Conservation (phyloP, 1,140 invertebrate genomes). For the Samia ricini region DNA sequence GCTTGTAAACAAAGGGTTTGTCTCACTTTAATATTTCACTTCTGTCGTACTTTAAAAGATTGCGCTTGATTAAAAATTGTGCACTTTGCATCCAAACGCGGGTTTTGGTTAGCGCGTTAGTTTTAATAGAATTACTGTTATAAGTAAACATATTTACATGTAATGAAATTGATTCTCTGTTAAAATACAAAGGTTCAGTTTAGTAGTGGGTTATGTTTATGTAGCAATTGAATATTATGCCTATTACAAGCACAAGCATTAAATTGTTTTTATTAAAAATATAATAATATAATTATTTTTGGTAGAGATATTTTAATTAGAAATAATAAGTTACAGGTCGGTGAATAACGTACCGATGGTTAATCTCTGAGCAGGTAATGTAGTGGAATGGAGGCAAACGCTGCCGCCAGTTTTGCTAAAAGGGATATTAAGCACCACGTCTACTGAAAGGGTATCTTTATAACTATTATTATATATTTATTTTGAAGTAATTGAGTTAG, state of each 20-base stretch:
- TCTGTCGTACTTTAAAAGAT: conserved; percentile 53
- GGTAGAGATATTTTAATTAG: neutral
- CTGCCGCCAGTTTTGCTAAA: conserved; percentile 10
- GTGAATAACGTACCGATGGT: conserved; percentile 5
- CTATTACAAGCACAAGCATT: too few relatives aligned
- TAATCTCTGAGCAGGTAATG: conserved; percentile 38
- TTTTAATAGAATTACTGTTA: neutral
- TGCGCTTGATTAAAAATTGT: conserved; percentile 63
- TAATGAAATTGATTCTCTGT: too few relatives aligned
- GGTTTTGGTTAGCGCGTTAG: neutral
- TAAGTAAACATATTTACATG: too few relatives aligned
- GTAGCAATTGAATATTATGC: too few relatives aligned
- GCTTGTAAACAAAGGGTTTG: conserved; percentile 54
- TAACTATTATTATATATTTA: too few relatives aligned
- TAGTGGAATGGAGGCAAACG: conserved; percentile 30
- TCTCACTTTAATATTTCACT: conserved; percentile 73
- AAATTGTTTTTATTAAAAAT: too few relatives aligned
- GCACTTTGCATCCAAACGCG: conserved; percentile 28
- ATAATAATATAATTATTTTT: too few relatives aligned
- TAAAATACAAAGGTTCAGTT: too few relatives aligned
- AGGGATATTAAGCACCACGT: neutral
- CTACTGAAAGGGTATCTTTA: neutral
- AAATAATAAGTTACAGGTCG: neutral
- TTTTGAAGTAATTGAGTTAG: too few relatives aligned
- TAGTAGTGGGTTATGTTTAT: too few relatives aligned